Evolutionary conservation across 2,888 invertebrate genomes (phyloP).

Genomic region (Lacanobia wlatinum): DNA sequence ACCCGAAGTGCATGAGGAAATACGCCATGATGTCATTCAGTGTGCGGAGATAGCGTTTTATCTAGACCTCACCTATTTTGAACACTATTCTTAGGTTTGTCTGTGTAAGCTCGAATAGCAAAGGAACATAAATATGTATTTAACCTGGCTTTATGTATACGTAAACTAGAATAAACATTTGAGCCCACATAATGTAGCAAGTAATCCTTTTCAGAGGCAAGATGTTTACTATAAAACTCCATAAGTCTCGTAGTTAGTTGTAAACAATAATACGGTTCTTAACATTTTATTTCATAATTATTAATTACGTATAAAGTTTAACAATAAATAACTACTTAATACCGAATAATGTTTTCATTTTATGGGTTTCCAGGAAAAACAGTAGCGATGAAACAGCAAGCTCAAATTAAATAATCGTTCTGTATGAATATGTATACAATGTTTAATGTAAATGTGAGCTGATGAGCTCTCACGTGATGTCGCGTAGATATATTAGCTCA

Average conservation of each 20-base stretch:
- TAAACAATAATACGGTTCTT: constrained; percentile 32
- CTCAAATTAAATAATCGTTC: constrained; percentile 30
- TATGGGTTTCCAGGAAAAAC: constrained; percentile 40
- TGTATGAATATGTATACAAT: constrained; percentile 11
- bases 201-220: constrained; percentile 6
- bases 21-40: constrained; percentile 45
- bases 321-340: constrained; percentile 24
- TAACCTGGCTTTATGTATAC: background rate
- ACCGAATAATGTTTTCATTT: constrained; percentile 26
- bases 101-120: background rate
- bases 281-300: constrained; percentile 29
- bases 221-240: constrained; percentile 27
- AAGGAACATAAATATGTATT: background rate
- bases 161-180: constrained; percentile 3
- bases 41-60: constrained; percentile 6
- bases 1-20: constrained; percentile 53
- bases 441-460: constrained; percentile 1
- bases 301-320: constrained; percentile 18
- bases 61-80: constrained; percentile 10
- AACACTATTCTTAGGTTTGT: background rate
- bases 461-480: constrained; percentile 19
- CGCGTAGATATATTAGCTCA: constrained; percentile 34
- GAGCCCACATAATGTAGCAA: background rate
- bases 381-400: constrained; percentile 11
- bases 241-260: constrained; percentile 6